Percentiles rank a stretch among this genome's conserved stretches.
Conservation (phyloP, 2,113 vertebrate species). For the Hucho hucho region DNA sequence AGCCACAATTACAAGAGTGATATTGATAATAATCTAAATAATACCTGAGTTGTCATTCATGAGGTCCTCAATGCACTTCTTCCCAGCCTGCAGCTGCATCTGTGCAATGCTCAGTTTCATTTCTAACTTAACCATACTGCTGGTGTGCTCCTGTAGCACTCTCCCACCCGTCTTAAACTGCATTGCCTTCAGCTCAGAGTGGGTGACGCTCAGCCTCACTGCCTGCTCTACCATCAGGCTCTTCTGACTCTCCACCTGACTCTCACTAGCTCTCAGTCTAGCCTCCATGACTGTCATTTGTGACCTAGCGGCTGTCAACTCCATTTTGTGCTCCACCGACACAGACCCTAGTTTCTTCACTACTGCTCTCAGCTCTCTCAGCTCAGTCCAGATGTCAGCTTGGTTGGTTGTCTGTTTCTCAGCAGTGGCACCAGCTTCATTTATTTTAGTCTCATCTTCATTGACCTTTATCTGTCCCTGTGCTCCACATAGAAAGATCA, state of each 20-base stretch:
- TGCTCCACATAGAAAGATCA: neutral
- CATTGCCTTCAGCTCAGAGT: conserved; percentile 38
- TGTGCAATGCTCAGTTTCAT: conserved; percentile 17
- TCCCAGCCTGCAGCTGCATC: neutral
- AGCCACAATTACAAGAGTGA: neutral
- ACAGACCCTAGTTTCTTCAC: conserved; percentile 45
- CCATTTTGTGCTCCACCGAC: conserved; percentile 67
- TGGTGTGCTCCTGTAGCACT: conserved; percentile 12
- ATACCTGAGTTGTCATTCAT: neutral
- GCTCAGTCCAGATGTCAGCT: conserved; percentile 60
- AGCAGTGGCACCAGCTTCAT: conserved; percentile 59
- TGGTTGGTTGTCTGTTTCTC: conserved; percentile 62
- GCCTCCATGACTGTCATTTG: conserved; percentile 67
- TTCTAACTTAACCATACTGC: conserved; percentile 9
- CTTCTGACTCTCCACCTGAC: conserved; percentile 54
- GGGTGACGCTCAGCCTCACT: conserved; percentile 62
- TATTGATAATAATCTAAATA: neutral
- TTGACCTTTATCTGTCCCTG: neutral
- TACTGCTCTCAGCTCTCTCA: conserved; percentile 57
- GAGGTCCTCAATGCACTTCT: conserved; percentile 34
- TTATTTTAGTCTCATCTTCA: conserved; percentile 46
- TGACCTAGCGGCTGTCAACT: conserved; percentile 67
- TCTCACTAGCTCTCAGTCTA: conserved; percentile 61
- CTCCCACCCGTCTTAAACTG: neutral
- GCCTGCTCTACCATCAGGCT: conserved; percentile 45